These are phyloP conservation scores for Perizoma affinitatum DNA, from an alignment of 2,888 invertebrate species.

Conservation along the genomic window DNA sequence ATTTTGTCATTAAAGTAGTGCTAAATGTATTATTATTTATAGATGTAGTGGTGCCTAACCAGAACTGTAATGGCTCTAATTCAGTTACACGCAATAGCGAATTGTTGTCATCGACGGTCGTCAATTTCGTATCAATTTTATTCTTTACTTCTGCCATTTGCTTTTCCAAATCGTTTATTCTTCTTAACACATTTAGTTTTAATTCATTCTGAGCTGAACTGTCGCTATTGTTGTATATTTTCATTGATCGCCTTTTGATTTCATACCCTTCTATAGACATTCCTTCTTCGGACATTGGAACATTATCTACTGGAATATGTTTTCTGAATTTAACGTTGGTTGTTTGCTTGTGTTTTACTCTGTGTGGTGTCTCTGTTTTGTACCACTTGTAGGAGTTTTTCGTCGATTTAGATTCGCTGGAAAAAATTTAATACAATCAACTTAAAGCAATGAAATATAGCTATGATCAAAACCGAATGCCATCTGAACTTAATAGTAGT, in stretches of 20 bases:
- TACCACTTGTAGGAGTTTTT: constrained; percentile 5
- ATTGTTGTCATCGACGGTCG: constrained; percentile 2
- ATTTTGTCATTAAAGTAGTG: too few relatives aligned
- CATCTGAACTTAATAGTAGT: too few relatives aligned
- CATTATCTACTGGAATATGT: neutral
- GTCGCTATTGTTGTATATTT: neutral
- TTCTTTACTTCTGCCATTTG: constrained; percentile 13
- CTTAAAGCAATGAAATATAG: too few relatives aligned
- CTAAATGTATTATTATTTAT: too few relatives aligned
- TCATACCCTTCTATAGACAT: constrained; percentile 26
- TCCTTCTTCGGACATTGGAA: constrained; percentile 16
- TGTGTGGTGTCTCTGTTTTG: neutral
- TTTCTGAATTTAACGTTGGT: constrained; percentile 4
- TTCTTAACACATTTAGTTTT: constrained; percentile 11
- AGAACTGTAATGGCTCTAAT: constrained; percentile 1
- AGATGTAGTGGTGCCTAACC: neutral
- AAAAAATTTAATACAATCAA: neutral
- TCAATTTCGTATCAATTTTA: constrained; percentile 8
- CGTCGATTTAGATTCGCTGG: constrained; percentile 1
- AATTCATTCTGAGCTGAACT: constrained; percentile 3
- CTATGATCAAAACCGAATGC: too few relatives aligned
- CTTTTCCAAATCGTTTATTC: constrained; percentile 18
- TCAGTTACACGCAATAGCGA: neutral
- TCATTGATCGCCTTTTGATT: constrained; percentile 7
- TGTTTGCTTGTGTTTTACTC: constrained; percentile 5